Base-by-base conservation (phyloP, 2,113 vertebrate species). In the Amblyornis subalaris region DNA sequence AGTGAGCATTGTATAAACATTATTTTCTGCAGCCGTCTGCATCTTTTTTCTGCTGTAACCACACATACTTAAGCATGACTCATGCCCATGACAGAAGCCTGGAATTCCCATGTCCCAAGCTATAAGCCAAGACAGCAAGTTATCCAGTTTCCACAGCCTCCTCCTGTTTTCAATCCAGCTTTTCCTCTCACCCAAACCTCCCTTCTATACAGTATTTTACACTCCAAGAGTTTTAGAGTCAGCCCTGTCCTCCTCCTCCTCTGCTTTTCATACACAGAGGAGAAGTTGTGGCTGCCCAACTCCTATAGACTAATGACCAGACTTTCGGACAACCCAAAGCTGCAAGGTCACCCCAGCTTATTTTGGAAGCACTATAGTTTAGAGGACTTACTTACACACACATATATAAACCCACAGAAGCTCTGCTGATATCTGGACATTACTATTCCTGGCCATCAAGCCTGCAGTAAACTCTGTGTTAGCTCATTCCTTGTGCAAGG, bases 11-110 rank as follows among this genome's bases (percentile, higher is more conserved):
- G 31, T 25, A 88, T 74, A 78, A 95, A 88, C 54, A 73, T 40
- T 13, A 72, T 78, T 94, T 96, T 93, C 76, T 92, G 78, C 92
- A 96, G 48, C 14, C 1, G 0, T 92, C 86, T 94, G 81, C 90
- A 85, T 92, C 45, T 93, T 94, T 91, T 91, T 42, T 25, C 72
- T 95, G 70, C 85, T 85, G 74, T 93, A 95, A 93, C 89, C 90
- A 94, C 78, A 86, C 50, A 92, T 78, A 87, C 5, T 60, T 44
- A 50, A 94, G 45, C 19, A 72, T 93, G 82, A 85, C 72, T 93
- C 86, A 88, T 13, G n/a, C 42, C 82, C 61, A 36, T 74, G 61
- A 94, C 77, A 96, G 65, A 42, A 95, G 83, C 67, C 62, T 95
- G 79, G 66, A 94, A 95, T 86, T 77, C 70, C 82, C 14, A 1